A percentile compares a stretch with the other conserved stretches of the same genome.
phyloP scores from a whole-genome alignment of 2,113 vertebrate species.

The Semicossyphus pulcher region DNA sequence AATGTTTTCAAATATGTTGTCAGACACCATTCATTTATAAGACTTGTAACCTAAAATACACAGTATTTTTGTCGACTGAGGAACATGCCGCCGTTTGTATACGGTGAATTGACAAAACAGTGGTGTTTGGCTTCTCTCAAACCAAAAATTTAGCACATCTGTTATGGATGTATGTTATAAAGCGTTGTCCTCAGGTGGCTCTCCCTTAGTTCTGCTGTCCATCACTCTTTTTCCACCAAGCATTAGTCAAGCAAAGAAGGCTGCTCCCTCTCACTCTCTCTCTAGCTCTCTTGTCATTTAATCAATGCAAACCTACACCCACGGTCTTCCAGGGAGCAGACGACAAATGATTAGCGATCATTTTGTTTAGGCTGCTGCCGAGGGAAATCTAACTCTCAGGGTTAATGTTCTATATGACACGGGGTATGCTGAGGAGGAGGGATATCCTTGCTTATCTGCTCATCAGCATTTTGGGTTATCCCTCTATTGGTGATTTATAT shows the following conservation, averaged over 20 bases:
- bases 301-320: constrained; percentile 67
- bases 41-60: too few relatives aligned
- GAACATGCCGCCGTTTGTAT: too few relatives aligned
- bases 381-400: constrained; percentile 65
- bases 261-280: constrained; percentile 18
- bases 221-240: too few relatives aligned
- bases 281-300: constrained; percentile 39
- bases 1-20: too few relatives aligned
- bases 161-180: background rate
- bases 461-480: constrained; percentile 64
- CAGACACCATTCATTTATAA: too few relatives aligned
- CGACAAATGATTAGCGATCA: constrained; percentile 72
- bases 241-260: constrained; percentile 19
- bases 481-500: constrained; percentile 57
- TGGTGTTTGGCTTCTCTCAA: background rate
- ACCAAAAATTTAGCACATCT: background rate
- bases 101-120: background rate
- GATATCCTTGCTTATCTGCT: constrained; percentile 50
- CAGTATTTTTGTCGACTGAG: too few relatives aligned
- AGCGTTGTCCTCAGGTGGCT: constrained; percentile 31
- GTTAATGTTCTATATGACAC: constrained; percentile 67
- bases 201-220: constrained; percentile 24
- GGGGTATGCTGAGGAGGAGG: constrained; percentile 45
- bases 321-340: constrained; percentile 41
- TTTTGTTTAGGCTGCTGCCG: constrained; percentile 65